A percentile compares a stretch with the other conserved stretches of the same genome.
Conservation (phyloP, 2,113 vertebrate genomes). For the Mirounga angustirostris region DNA sequence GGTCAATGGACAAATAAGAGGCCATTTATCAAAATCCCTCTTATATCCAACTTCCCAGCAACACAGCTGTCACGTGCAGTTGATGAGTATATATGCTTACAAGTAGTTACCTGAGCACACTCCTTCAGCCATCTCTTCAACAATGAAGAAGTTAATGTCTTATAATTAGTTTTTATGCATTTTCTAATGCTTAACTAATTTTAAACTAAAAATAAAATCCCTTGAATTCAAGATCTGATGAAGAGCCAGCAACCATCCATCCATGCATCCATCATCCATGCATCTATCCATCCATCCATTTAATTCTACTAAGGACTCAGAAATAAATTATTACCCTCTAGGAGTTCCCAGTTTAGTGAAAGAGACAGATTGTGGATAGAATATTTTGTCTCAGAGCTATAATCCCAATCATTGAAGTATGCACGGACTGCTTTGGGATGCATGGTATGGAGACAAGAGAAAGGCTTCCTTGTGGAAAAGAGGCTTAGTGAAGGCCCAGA, state of each 20-base stretch:
- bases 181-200: neutral
- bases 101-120: no score
- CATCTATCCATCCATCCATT: neutral
- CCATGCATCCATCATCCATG: neutral
- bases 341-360: neutral
- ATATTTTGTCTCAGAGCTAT: neutral
- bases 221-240: conserved; percentile 32
- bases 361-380: neutral
- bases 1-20: neutral
- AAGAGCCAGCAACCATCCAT: neutral
- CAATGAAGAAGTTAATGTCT: neutral
- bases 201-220: neutral
- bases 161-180: neutral
- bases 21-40: neutral
- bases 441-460: neutral
- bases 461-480: neutral
- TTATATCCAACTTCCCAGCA: neutral
- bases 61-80: rapidly evolving
- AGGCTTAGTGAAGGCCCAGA: neutral
- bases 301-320: neutral
- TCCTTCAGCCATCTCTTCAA: neutral
- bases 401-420: neutral
- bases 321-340: neutral
- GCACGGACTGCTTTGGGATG: neutral
- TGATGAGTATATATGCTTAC: neutral